Evolutionary conservation across 2,113 vertebrate species (phyloP).

Genomic region (Himantopus leucocephalus): DNA sequence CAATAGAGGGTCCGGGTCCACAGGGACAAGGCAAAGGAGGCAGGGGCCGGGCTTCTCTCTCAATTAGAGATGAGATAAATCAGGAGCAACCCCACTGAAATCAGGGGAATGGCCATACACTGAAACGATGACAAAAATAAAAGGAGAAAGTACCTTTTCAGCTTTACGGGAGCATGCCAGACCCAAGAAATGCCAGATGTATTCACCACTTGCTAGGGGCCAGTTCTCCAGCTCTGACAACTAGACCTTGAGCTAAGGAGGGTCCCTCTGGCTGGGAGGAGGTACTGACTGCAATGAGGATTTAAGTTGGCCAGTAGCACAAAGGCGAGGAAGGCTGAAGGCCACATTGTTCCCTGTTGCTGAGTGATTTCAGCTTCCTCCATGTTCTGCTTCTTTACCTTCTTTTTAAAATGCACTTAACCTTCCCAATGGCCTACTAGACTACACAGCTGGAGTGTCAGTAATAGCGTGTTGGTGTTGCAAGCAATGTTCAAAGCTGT

Average conservation of each 20-base stretch:
- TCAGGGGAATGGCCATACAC: not conserved
- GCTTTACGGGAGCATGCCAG: not conserved
- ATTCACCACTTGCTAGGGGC: too few relatives aligned
- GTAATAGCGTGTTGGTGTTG: not conserved
- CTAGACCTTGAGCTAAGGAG: not conserved
- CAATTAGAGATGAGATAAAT: not conserved
- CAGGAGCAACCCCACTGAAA: not conserved
- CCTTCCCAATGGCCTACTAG: not conserved
- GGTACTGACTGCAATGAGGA: not conserved
- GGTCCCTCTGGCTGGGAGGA: not conserved
- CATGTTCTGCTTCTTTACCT: not conserved
- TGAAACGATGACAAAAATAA: not conserved
- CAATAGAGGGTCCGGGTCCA: accelerated
- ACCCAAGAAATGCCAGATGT: not conserved
- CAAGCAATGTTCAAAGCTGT: not conserved
- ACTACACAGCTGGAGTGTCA: not conserved
- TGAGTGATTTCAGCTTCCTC: not conserved
- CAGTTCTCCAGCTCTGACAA: not conserved
- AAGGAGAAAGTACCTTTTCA: not conserved
- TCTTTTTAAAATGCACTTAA: not conserved
- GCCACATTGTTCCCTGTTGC: not conserved
- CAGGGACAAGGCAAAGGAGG: not conserved
- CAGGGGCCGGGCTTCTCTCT: not conserved
- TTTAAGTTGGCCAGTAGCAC: not conserved
- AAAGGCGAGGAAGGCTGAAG: not conserved